Evolutionary conservation across 2,113 vertebrate genomes (phyloP), one percentile per base, ranked within the genome.

Genomic region (Silurus glanis): DNA sequence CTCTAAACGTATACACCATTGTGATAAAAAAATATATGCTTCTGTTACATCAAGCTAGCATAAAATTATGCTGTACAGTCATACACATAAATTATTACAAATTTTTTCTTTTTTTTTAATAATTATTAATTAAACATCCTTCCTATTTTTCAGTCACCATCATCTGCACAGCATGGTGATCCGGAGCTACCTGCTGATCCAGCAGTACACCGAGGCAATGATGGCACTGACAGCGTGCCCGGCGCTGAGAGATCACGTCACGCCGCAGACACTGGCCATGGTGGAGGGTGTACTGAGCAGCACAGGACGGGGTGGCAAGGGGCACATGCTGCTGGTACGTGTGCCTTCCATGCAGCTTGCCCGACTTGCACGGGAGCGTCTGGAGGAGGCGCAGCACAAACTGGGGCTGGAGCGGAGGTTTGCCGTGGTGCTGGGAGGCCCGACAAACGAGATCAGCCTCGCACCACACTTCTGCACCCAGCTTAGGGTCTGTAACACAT

Each of bases 101-200:
- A 37, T 37, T 37, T 37, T 2, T 37, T 2, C 2, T 37, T 37
- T 37, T 37, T 37, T 37, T 37, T 1, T 1, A 2, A 37, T 37
- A 37, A 37, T 37, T 37, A 37, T 37, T 37, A 37, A 2, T 37
- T 37, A 37, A 37, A 37, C 37, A 37, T 37, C 37, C 2, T 59
- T 56, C 17, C 7, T 16, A 4, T 4, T 25, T 72, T 58, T 17
- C 91, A 99, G 98, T 94, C 98, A 99, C 89, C 97, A 97, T 0
- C 94, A 97, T 87, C 95, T 99, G 56, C 98, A 99, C 93, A 99
- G 98, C 93, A 99, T 98, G 98, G 98, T 99, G 87, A 95, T 99
- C 85, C 97, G 98, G 91, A 98, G 97, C 95, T 99, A 99, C 93
- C 97, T 99, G 78, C 96, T 99, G 91, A 98, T 99, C 86, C 98